Evolutionary conservation across 23 tunicate species (phyloP), one percentile per base, ranked within the genome.

Genomic region (Styela clava): DNA sequence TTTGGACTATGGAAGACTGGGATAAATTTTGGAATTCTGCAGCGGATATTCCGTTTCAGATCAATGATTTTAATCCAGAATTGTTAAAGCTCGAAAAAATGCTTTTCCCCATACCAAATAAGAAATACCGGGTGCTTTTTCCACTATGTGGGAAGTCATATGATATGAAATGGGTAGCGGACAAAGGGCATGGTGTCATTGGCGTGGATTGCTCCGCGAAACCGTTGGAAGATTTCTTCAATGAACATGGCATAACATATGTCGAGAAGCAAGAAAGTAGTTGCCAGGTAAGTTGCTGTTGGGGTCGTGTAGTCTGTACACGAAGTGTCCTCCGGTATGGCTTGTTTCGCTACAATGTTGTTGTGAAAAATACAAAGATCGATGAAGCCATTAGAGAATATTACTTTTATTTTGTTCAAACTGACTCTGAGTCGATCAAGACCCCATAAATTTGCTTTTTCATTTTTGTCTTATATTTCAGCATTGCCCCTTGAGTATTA

Each of bases 161-260:
- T 12, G 56, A 44, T 44, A 44, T 44, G 56, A 44, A 44, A 44
- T 44, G 71, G 71, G 30, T 67, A 16, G 71, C 71, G 16, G 71
- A 67, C 24, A 67, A 67, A 67, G 71, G 71, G 22, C 71, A 67
- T 67, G 24, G 22, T 16, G 71, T 67, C 31, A 29, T 67, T 67
- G 71, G 71, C 22, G 19, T 67, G 71, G 71, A 67, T 1, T 67
- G 31, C 31, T 19, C 71, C 0, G 71, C 16, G 22, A 67, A 25
- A 25, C 31, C 71, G 22, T 18, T 67, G 22, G 31, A 16, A n/a
- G 30, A 27, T 24, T 67, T 67, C 71, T 67, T 67, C 71, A 67
- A 67, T 16, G 71, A 67, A 67, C 1, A 67, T 1, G 31, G 22
- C 31, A 27, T 67, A 16, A 25, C 71, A 18, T 67, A 18, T 29